Evolutionary conservation across 2,888 invertebrate genomes (phyloP).

Genomic region (Trachelus troglodyta): DNA sequence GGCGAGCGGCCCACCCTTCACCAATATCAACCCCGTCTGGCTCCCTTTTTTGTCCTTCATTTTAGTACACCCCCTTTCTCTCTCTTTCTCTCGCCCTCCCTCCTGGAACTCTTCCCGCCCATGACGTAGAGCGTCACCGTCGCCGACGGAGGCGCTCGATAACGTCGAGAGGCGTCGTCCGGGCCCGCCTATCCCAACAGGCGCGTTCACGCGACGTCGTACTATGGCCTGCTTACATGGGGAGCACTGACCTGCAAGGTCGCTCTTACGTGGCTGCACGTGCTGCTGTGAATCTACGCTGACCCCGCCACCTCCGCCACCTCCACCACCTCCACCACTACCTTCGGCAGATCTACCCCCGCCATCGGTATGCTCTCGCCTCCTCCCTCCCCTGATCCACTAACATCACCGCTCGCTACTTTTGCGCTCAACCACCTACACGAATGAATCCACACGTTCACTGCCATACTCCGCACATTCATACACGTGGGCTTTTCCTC

Average conservation of each 20-base stretch:
- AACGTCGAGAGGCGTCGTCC: background rate
- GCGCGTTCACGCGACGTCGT: constrained; percentile 46
- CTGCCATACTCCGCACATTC: background rate
- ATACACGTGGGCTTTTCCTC: background rate
- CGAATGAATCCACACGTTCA: background rate
- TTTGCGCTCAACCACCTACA: background rate
- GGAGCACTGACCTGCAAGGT: constrained; percentile 60
- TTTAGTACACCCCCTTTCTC: background rate
- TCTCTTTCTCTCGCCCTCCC: constrained; percentile 11
- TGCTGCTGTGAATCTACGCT: constrained; percentile 53
- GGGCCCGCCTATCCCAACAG: constrained; percentile 35
- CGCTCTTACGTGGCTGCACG: constrained; percentile 60
- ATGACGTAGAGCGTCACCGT: constrained; percentile 16
- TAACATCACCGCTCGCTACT: constrained; percentile 9
- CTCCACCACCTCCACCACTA: background rate
- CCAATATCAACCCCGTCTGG: background rate
- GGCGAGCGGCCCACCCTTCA: constrained; percentile 7
- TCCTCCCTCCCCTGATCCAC: constrained; percentile 4
- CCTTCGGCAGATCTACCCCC: constrained; percentile 17
- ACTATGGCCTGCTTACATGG: constrained; percentile 50
- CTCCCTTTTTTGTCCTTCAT: constrained; percentile 12
- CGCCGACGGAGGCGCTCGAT: constrained; percentile 23
- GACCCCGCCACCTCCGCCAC: constrained; percentile 27
- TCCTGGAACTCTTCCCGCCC: constrained; percentile 18
- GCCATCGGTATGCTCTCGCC: constrained; percentile 12